Evolutionary conservation across 2,113 vertebrate species (phyloP).

Genomic region (Gnathonemus echidnorhynchus): DNA sequence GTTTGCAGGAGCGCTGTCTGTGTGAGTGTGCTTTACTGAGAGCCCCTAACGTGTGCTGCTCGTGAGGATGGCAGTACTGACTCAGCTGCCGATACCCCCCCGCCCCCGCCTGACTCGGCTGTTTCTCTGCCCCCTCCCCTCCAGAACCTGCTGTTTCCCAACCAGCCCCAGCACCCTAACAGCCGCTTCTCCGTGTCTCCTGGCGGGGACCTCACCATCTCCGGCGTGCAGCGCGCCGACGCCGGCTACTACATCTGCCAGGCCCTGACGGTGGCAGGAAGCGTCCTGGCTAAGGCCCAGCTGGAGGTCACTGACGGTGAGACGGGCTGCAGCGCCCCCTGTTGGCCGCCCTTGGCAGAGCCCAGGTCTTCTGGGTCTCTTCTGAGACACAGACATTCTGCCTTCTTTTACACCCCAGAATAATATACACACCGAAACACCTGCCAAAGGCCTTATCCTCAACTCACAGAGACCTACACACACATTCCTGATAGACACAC

Average conservation of each 20-base stretch:
- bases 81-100: conserved; percentile 7
- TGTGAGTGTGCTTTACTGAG: not conserved
- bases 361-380: not conserved
- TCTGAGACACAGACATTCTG: not conserved
- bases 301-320: conserved; percentile 98
- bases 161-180: conserved; percentile 90
- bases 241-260: conserved; percentile 97
- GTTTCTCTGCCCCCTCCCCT: conserved; percentile 36
- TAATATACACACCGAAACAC: not conserved
- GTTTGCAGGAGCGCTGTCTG: not conserved
- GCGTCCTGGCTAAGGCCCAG: conserved; percentile 96
- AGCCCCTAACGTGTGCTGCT: not conserved
- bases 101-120: conserved; percentile 34
- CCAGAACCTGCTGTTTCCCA: conserved; percentile 95
- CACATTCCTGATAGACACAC: not conserved
- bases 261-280: conserved; percentile 93
- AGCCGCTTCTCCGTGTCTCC: conserved; percentile 88
- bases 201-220: conserved; percentile 86
- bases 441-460: not conserved
- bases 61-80: not conserved
- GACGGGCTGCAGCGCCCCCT: conserved; percentile 25
- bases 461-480: not conserved
- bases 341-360: too few species aligned
- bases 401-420: not conserved
- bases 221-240: conserved; percentile 82